Evolutionary conservation across 2,113 vertebrate species (phyloP).

Genomic region (Bettongia penicillata): DNA sequence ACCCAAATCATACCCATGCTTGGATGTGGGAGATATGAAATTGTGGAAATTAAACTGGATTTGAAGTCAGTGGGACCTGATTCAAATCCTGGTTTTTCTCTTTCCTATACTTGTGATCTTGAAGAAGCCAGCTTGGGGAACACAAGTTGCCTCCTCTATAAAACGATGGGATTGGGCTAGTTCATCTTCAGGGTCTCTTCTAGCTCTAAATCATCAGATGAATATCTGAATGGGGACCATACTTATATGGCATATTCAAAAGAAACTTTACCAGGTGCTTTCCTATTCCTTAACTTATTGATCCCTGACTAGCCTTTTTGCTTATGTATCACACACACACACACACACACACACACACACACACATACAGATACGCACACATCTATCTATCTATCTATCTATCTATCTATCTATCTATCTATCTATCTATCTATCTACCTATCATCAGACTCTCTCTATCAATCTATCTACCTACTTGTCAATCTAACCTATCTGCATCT

Average conservation of each 20-base stretch:
- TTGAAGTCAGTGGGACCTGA: not conserved
- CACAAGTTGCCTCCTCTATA: not conserved
- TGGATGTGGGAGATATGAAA: not conserved
- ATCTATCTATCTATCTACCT: too few species aligned
- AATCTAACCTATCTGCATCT: not conserved
- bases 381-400: too few species aligned
- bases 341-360: too few species aligned
- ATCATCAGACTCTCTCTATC: not conserved
- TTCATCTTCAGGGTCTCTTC: not conserved
- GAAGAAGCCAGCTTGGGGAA: not conserved
- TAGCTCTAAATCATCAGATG: not conserved
- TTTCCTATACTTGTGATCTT: not conserved
- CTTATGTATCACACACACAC: too few species aligned
- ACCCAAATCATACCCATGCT: not conserved
- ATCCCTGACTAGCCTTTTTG: not conserved
- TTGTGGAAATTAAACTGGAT: not conserved
- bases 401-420: too few species aligned
- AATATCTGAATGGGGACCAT: not conserved
- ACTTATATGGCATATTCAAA: not conserved
- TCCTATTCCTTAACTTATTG: not conserved
- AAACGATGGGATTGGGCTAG: not conserved
- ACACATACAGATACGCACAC: too few species aligned
- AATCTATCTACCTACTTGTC: not conserved
- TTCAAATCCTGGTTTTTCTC: not conserved
- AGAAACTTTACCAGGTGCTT: not conserved